Evolutionary conservation across 2,797 vertebrate species (phyloP), one percentile per base, ranked within the genome.

Genomic region (Chelon labrosus): DNA sequence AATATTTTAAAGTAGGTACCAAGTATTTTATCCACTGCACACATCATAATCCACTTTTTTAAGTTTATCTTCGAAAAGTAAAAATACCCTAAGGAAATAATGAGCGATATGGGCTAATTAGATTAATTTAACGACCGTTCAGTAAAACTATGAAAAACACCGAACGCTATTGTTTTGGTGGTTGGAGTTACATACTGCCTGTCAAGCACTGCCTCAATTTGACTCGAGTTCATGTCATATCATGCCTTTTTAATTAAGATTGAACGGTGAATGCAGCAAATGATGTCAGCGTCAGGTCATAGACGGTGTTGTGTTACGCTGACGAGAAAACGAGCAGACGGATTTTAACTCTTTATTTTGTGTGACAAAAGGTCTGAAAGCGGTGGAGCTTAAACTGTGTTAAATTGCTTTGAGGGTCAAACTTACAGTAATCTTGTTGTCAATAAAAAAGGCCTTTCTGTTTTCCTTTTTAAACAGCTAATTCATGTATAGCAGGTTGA

Each of bases 211-310:
- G 14, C 27, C 55, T 25, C 22, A 11, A 14, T 31, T 64, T 19
- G 22, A 46, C 68, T 16, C 39, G 19, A 52, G 35, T 42, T 83
- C 84, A 62, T 87, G 86, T 80, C 75, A 77, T 74, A 39, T 85
- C 83, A 78, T 65, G 85, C 79, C 79, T 79, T 86, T 39, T 79
- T 81, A 79, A 87, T 85, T 86, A 72, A 69, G 27, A 42, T 47
- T 49, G 46, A 70, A 65, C 39, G 60, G 38, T 5, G 75, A 79
- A 76, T 52, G 63, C 35, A 64, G 58, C 19, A 39, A 59, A 49
- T 60, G 51, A 71, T 68, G 86, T 87, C 74, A 73, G 41, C 68
- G 25, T 78, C 39, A 74, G 72, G 69, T 75, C 72, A 82, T 69
- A 70, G 69, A 44, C 3, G 7, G 67, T 58, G 52, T 70, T 14